Evolutionary conservation across 2,113 vertebrate species (phyloP), one percentile per base, ranked within the genome.

Genomic region (Sinocyclocheilus grahami): DNA sequence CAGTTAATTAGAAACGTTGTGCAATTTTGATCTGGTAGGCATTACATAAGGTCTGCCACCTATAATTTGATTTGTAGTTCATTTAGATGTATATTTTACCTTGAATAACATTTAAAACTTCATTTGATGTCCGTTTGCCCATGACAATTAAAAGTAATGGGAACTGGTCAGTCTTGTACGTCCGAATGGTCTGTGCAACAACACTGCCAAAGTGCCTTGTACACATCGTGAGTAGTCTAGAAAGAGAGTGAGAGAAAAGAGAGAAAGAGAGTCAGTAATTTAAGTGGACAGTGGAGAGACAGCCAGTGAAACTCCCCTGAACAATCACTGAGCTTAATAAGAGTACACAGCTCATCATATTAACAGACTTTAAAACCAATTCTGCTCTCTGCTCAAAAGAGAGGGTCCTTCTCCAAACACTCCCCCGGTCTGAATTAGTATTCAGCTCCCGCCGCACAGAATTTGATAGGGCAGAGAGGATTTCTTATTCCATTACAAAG

Each of bases 401-500:
- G 91, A 91, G 92, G 81, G 89, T 90, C 93, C 91, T 89, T 87
- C 91, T 91, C 92, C 93, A 93, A 91, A 93, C 92, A 93, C 90
- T 91, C 89, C 75, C 82, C 86, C 6, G 9, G 88, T 82, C 86
- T 82, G 94, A 97, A 99, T 99, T 99, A 99, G 98, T 98, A 99
- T 99, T 98, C 98, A 94, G 95, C 95, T 95, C 97, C 97, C 95
- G 96, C 96, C 95, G 92, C 93, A 91, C 82, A 83, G 96, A 97
- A 97, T 98, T 90, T 98, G 98, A 99, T 98, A 97, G 94, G 97
- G 97, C 97, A 97, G 93, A 97, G 97, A 97, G 98, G 97, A 98
- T 99, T 98, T 99, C 97, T 97, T 98, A 97, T 99, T 99, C 98
- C 97, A 99, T 99, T 99, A 99, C 97, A 99, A 95, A 97, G 97